phyloP scores from a whole-genome alignment of 2,113 vertebrate genomes.

The Ptychochromis oligacanthus region DNA sequence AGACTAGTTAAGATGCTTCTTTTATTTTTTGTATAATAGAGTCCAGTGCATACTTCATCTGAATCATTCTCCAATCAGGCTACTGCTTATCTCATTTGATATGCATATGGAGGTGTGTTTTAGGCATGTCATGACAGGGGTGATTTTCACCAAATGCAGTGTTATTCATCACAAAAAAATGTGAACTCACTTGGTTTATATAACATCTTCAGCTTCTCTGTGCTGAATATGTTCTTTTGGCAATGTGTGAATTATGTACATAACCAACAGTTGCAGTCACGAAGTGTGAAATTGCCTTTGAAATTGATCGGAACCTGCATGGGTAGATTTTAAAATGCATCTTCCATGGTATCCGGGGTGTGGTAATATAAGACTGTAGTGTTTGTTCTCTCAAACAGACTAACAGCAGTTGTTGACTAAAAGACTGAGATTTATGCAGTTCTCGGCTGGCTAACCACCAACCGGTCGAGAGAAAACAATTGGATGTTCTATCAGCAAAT shows the following conservation, averaged over 20 bases:
- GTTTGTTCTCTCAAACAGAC: conserved; percentile 3
- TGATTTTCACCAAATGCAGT: neutral
- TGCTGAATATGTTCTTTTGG: neutral
- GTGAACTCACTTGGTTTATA: neutral
- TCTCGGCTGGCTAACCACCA: conserved; percentile 54
- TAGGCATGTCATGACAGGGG: neutral
- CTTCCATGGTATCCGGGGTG: neutral
- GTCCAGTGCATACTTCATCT: neutral
- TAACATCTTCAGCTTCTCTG: neutral
- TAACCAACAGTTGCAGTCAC: neutral
- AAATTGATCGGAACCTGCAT: neutral
- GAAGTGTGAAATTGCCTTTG: neutral
- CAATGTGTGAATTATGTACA: neutral
- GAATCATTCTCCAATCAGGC: neutral
- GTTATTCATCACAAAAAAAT: neutral
- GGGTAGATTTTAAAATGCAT: neutral
- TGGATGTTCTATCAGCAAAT: conserved; percentile 46
- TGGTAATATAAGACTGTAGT: neutral
- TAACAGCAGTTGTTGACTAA: conserved; percentile 4
- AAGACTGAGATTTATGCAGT: conserved; percentile 22
- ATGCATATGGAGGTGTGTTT: neutral
- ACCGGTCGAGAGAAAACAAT: conserved; percentile 55
- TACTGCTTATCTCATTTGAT: neutral
- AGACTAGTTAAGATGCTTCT: neutral
- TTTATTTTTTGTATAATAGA: neutral